Base-by-base conservation (phyloP, 2,797 vertebrate species). In the Synaphobranchus kaupii region DNA sequence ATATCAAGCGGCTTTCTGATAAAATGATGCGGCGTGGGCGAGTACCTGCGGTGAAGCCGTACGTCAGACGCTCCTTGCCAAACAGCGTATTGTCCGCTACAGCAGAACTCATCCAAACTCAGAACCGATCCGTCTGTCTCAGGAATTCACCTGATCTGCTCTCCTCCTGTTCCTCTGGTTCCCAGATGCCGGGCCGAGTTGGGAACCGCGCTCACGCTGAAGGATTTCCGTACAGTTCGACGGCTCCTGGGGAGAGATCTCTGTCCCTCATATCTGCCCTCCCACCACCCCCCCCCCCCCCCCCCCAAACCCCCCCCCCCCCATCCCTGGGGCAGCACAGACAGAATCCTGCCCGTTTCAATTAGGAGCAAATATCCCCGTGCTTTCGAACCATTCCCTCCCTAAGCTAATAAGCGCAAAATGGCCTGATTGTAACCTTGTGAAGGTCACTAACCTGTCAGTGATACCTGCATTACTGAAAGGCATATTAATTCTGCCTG, bases 371-470 rank as follows among this genome's bases (percentile, higher is more conserved):
- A 76, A 76, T 20, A 76, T 20, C 17, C 39, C 13, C 0, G 25
- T 28, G 71, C 71, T 34, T 76, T 44, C 12, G 34, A 7, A 39
- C 17, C 12, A 31, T n/a, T 80, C 76, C 73, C 6, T 80, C 44
- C 20, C 39, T 80, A 48, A 22, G 44, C 17, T 80, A 80, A 80
- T 50, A 25, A 50, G 76, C 44, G 12, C 12, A 25, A 28, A 80
- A 50, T 48, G 44, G 76, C 76, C 76, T 80, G 76, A 50, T 50
- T 80, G 20, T 80, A 80, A 80, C 76, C 76, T 50, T 80, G 76
- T 80, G 76, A 80, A 80, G 76, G 76, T 80, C 10, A 80, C 44
- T 80, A 80, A 48, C 44, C 76, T 80, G 76, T 80, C 76, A 80
- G 17, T 50, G 76, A 80, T 80, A 50, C 76, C 76, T n/a, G 76